Evolutionary conservation across 2,888 invertebrate genomes (phyloP), one percentile per base, ranked within the genome.

Genomic region (Calliopum simillimum): DNA sequence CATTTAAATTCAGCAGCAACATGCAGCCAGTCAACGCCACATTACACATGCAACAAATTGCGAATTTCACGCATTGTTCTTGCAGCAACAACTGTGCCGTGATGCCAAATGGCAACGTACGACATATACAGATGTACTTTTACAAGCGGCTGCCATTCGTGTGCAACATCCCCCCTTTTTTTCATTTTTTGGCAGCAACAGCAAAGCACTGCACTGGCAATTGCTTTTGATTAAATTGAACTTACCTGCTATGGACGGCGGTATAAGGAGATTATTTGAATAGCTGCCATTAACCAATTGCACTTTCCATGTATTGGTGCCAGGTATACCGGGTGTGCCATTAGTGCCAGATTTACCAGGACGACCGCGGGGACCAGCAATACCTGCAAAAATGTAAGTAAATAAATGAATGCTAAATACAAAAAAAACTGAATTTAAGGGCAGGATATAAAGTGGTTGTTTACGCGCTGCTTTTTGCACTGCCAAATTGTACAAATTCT

Each of bases 211-310:
- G 2, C 41, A 11, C 2, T 21, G 46, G 66, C 43, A 68, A 51
- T 8, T 4, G 47, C 25, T 33, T n/a, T 41, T 23, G 25, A 61
- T 41, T 25, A 21, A 51, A 23, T 21, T 41, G 43, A 16, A 76
- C 75, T 77, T 83, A 91, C 93, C 91, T 70, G 93, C 91, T 80
- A 96, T 94, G 46, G 94, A 92, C 44, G 96, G 96, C n/a, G 95
- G 93, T 79, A 96, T 92, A 46, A 95, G 89, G 49, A 95, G 87
- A 74, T 94, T 91, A 68, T 89, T 89, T 70, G 85, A 80, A 67
- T 79, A 80, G 73, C 89, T 90, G 70, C 92, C 91, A 77, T 90
- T 89, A 65, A 79, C 71, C 79, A 90, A 83, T 71, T 87, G 87
- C 59, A 88, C 85, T 75, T 89, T 91, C 89, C 93, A 95, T 1